phyloP scores from a whole-genome alignment of 2,797 vertebrate species.

The Acipenser oxyrinchus region DNA sequence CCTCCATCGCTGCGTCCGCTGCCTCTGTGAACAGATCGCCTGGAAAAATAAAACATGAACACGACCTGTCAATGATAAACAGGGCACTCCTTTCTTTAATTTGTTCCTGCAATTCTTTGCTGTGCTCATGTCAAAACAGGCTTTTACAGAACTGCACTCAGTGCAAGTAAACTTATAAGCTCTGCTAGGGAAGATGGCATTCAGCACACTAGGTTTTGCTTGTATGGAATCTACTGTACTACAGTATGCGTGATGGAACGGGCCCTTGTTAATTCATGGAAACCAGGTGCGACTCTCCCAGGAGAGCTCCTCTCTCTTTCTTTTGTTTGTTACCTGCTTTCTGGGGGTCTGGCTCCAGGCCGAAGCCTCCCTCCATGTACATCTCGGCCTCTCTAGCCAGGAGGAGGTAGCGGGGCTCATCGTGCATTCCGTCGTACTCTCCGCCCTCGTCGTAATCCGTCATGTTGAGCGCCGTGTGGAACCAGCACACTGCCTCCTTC shows the following conservation, averaged over 20 bases:
- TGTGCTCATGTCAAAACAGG: too few species aligned
- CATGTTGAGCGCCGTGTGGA: constrained; percentile 72
- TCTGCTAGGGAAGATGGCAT: too few species aligned
- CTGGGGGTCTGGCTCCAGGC: constrained; percentile 68
- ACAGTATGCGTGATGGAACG: too few species aligned
- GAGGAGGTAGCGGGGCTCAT: constrained; percentile 78
- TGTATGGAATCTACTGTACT: too few species aligned
- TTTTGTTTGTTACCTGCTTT: constrained; percentile 71
- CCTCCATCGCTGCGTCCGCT: constrained; percentile 84
- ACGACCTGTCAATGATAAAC: too few species aligned
- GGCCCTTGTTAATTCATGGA: too few species aligned
- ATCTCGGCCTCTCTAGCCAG: constrained; percentile 85
- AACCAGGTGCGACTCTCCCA: background rate
- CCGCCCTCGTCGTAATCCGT: constrained; percentile 87
- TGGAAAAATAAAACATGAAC: constrained; percentile 29
- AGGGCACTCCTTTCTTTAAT: too few species aligned
- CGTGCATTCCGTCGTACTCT: constrained; percentile 84
- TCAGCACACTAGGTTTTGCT: too few species aligned
- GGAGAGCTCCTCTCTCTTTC: background rate
- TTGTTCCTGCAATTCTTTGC: too few species aligned
- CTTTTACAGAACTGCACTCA: too few species aligned
- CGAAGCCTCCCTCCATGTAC: constrained; percentile 66
- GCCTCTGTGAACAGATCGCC: constrained; percentile 91
- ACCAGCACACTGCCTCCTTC: constrained; percentile 80
- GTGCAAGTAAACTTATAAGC: too few species aligned